Conservation (phyloP, 37 sponge, comb jelly and placozoan genomes). For the Spongilla lacustris region DNA sequence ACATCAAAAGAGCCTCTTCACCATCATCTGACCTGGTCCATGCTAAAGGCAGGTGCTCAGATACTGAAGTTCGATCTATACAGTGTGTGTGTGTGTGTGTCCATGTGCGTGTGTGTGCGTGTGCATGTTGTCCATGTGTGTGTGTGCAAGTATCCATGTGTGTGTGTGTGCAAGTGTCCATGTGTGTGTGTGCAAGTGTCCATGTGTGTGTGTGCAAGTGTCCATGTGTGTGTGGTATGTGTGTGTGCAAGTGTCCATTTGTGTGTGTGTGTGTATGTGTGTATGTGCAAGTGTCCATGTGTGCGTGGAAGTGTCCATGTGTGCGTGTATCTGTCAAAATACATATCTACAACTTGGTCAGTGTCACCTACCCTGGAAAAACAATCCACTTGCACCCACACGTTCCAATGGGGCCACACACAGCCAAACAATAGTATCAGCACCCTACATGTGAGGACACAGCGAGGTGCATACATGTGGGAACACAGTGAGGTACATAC, state of each 20-base stretch:
- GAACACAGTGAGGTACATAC: too few species aligned
- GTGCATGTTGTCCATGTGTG: neutral
- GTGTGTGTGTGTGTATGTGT: neutral
- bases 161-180: slow-evolving; percentile 9
- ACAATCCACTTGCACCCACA: slow-evolving; percentile 58
- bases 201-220: neutral
- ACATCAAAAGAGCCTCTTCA: slow-evolving; percentile 81
- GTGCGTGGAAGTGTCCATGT: too few species aligned
- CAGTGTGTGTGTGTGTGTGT: neutral
- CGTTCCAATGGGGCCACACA: slow-evolving; percentile 53
- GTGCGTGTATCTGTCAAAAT: neutral
- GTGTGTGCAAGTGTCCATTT: too few species aligned
- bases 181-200: neutral
- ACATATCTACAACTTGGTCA: neutral
- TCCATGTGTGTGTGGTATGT: neutral
- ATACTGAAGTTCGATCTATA: slow-evolving; percentile 62
- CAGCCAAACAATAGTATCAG: slow-evolving; percentile 92
- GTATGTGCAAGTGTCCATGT: neutral
- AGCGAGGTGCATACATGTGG: too few species aligned
- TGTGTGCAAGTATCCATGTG: slow-evolving; percentile 6
- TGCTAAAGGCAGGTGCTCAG: slow-evolving; percentile 87
- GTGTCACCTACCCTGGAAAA: slow-evolving; percentile 66
- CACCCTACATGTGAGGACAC: slow-evolving; percentile 56
- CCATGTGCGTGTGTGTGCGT: neutral
- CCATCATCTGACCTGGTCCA: slow-evolving; percentile 54